These are phyloP conservation scores for Tringa solitaria DNA, from an alignment of 2,113 vertebrate genomes.

Conservation along the genomic window DNA sequence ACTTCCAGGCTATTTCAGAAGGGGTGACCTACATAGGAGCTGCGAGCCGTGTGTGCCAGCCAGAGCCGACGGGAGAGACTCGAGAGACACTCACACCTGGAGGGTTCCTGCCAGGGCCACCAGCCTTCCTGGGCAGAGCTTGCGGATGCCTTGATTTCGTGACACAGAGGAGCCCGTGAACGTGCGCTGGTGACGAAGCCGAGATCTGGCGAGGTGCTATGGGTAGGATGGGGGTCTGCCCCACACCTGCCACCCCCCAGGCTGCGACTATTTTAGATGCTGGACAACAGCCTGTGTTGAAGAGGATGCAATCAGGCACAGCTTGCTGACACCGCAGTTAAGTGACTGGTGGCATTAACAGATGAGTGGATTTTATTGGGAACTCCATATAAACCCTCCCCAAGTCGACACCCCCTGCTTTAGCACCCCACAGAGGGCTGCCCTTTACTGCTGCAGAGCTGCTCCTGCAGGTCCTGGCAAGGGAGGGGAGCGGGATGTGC, in stretches of 20 bases:
- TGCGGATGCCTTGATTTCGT: background rate
- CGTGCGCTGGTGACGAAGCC: fast-evolving
- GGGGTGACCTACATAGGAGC: background rate
- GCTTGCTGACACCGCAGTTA: background rate
- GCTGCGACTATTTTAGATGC: background rate
- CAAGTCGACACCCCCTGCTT: background rate
- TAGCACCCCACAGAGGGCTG: background rate
- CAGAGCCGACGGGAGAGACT: background rate
- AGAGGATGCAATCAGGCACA: background rate
- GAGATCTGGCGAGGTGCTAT: fast-evolving
- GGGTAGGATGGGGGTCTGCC: background rate
- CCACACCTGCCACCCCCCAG: background rate
- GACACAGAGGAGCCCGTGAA: fast-evolving
- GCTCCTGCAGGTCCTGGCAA: background rate
- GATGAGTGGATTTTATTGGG: background rate
- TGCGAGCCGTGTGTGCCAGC: background rate
- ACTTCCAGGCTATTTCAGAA: background rate
- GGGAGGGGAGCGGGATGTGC: background rate
- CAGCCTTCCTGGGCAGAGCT: background rate
- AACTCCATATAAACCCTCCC: background rate
- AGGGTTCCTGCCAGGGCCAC: background rate
- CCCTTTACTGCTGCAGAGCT: background rate
- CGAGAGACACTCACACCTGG: background rate
- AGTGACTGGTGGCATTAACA: background rate
- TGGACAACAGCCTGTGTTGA: background rate